Base-by-base conservation (phyloP, 2,888 invertebrate genomes). In the Noctua janthe region DNA sequence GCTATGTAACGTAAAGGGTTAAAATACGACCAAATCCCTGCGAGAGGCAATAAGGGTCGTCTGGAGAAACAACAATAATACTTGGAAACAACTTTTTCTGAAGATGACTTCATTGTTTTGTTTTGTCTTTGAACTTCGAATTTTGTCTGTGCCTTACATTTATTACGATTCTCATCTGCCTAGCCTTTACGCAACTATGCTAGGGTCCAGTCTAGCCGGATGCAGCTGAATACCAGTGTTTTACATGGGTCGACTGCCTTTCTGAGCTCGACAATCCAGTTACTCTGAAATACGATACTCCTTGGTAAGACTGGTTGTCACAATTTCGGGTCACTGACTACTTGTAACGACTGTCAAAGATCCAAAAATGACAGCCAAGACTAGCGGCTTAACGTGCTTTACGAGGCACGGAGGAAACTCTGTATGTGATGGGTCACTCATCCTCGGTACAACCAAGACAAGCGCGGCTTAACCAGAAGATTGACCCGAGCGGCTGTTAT, bases 1-100 rank as follows among this genome's bases (percentile, higher is more conserved):
- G 74, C 67, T 69, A 23, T 74, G 23, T 76, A 49, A 69, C 54
- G 35, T n/a, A 49, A 85, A 83, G 87, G 81, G 81, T 82, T 86
- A 54, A 78, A 86, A 82, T 72, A 71, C 73, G 76, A 54, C 73
- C 43, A 85, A 80, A 78, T 85, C 84, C 82, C 87, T 74, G 11
- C 70, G 82, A 76, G 39, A n/a, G 39, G 29, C 73, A 81, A 67
- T 77, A 64, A 47, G 76, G 75, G 67, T 82, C 59, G 82, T 75
- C 49, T 71, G 35, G 69, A 66, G 67, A 84, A 77, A 84, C 71
- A 78, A 81, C 75, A 82, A 77, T 77, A 71, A 74, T 66, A 80
- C 70, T 78, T 77, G 43, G 39, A 59, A 66, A 49, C 39, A 78
- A 81, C 49, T 67, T 66, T 66, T 71, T 67, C 59, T 70, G 54